Base-by-base conservation (phyloP, 1,140 invertebrate genomes). In the Condylostylus longicornis region DNA sequence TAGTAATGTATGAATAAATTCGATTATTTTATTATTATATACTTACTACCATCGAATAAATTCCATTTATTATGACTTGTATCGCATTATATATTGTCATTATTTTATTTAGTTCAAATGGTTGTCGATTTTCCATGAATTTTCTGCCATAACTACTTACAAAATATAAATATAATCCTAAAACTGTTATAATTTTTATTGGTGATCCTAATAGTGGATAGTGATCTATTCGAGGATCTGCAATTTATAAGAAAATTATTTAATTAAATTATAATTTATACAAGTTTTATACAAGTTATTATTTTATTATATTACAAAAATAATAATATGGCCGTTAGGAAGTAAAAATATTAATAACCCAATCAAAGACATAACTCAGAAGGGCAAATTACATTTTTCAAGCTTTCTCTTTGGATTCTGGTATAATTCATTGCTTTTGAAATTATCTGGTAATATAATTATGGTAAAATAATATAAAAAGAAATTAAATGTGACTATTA, bases 61-160 rank as follows among this genome's bases (percentile, higher is more conserved):
- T 0, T 1, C 5, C 8, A 35, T 54, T 54, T 14, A 47, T 44
- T 2, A 42, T 6, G 6, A 55, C 72, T 62, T 86, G 77, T 3
- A 70, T 54, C 4, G 77, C 61, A 47, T 93, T 90, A 57, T 93
- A 94, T 5, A 75, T 35, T 7, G 83, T 70, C 21, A 91, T 69
- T 0, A 72, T 50, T 17, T 69, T 67, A 12, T 61, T 51, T 29
- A 63, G 13, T 37, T 63, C 56, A 18, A 46, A 60, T 0, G 63
- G 44, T 9, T 44, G 45, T 30, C 58, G 42, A 33, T 61, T 49
- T 41, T 58, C 54, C 63, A 65, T 65, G 17, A 43, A 53, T 12
- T 13, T 4, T 27, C 10, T 10, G 10, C 25, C 25, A 10, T 13
- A 27, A 4, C 14, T 27, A 4, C 8, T 10, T n/a, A 27, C 25